Evolutionary conservation across 2,888 invertebrate genomes (phyloP).

Genomic region (Tachina fera): DNA sequence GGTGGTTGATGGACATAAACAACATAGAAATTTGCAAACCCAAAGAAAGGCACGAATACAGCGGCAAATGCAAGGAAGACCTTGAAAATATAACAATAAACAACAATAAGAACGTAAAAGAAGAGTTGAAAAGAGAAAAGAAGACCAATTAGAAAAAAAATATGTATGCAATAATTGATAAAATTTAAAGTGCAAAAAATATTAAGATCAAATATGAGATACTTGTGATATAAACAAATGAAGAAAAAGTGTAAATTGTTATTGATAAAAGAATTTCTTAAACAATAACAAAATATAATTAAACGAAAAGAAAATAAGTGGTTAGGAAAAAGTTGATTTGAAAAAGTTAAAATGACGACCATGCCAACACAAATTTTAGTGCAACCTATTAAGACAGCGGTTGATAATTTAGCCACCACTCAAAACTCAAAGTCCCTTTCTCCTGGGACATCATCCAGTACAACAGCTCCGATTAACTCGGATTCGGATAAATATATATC

Average conservation of each 20-base stretch:
- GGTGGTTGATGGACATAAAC: slow-evolving; percentile 54
- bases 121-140: slow-evolving; percentile 28
- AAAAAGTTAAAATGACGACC: slow-evolving; percentile 50
- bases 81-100: slow-evolving; percentile 73
- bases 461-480: slow-evolving; percentile 1
- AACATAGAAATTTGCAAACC: slow-evolving; percentile 38
- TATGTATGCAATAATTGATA: slow-evolving; percentile 22
- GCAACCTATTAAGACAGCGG: slow-evolving; percentile 44
- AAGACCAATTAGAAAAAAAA: slow-evolving; percentile 33
- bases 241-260: background rate
- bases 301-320: background rate
- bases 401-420: slow-evolving; percentile 51
- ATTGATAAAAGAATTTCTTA: slow-evolving; percentile 12
- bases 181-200: slow-evolving; percentile 13
- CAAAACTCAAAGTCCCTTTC: slow-evolving; percentile 25
- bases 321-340: background rate
- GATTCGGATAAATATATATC: slow-evolving; percentile 25
- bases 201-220: slow-evolving; percentile 16
- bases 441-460: background rate
- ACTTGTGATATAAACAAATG: slow-evolving; percentile 50
- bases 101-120: slow-evolving; percentile 60
- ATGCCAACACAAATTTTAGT: slow-evolving; percentile 57
- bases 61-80: slow-evolving; percentile 70
- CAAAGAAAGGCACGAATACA: slow-evolving; percentile 36
- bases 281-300: slow-evolving; percentile 1